Conservation (phyloP, 2,888 invertebrate species). For the Mimumesa dahlbomi region DNA sequence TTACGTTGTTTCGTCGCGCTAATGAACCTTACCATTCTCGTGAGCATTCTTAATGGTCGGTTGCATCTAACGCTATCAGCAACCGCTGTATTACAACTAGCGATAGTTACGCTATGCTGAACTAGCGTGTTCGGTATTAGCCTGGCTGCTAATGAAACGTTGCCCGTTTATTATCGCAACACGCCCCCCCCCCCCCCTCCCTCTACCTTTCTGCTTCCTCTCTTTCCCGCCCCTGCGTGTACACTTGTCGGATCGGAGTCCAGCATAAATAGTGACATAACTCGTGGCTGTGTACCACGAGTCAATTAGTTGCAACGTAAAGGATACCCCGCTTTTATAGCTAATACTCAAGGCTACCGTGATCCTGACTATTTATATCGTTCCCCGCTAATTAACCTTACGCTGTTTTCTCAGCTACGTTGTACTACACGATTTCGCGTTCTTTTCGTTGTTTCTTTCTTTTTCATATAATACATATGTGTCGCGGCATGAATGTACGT, state of each 20-base stretch:
- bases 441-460: no score
- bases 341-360: conserved; percentile 44
- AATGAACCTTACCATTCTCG: conserved; percentile 56
- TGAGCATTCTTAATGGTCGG: conserved; percentile 56
- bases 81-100: conserved; percentile 53
- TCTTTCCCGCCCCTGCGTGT: conserved; percentile 10
- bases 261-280: conserved; percentile 64
- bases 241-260: conserved; percentile 49
- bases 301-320: conserved; percentile 63
- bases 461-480: no score
- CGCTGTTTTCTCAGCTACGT: conserved; percentile 28
- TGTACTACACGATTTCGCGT: background rate
- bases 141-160: conserved; percentile 61
- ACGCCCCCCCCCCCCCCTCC: conserved; percentile 23
- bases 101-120: conserved; percentile 62
- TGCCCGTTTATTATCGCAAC: conserved; percentile 60
- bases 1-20: conserved; percentile 24
- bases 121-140: conserved; percentile 62
- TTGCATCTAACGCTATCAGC: conserved; percentile 50
- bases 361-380: conserved; percentile 31
- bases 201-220: background rate
- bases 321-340: conserved; percentile 46
- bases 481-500: no score
- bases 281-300: conserved; percentile 58
- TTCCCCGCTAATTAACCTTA: conserved; percentile 57